Base-by-base conservation (phyloP, 2,888 invertebrate genomes). In the Epirrita christyi region DNA sequence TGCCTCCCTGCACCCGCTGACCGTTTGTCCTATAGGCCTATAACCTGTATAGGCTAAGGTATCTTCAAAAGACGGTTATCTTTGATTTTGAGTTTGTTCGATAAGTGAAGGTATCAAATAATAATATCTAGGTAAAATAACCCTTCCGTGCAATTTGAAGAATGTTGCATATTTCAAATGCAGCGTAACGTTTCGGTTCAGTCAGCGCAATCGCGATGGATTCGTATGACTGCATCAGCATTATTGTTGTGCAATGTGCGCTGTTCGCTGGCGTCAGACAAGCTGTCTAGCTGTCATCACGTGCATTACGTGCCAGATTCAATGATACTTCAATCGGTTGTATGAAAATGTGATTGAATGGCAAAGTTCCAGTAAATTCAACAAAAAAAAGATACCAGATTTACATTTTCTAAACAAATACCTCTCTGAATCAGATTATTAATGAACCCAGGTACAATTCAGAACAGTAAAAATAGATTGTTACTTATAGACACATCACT, bases 351-450 rank as follows among this genome's bases (percentile, higher is more conserved):
- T 43, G 14, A 59, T 55, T 47, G 36, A 43, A 47, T 57, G 61
- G 61, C 61, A 61, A 46, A 21, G 40, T 54, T 61, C 61, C 61
- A 61, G 40, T 41, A 42, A 32, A 50, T 49, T n/a, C 40, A 40
- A 47, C n/a, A 54, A 61, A 46, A 11, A 14, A 32, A n/a, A 29
- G 34, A 51, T 52, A 51, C 42, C 11, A 55, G 28, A 34, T 41
- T 34, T 34, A 41, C 41, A 1, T 45, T 42, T 37, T 43, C 11
- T 40, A 34, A 55, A 55, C 56, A 47, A 28, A 13, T 27, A 36
- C 32, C 44, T 48, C 13, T 44, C 29, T 6, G 49, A 50, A 50
- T 46, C 32, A 21, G 11, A 42, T 21, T 21, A 4, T 32, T 6
- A 7, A 32, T 32, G 2, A 5, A 32, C 5, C 32, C 32, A 32